phyloP scores from a whole-genome alignment of 2,888 invertebrate genomes.

The Volucella bombylans region DNA sequence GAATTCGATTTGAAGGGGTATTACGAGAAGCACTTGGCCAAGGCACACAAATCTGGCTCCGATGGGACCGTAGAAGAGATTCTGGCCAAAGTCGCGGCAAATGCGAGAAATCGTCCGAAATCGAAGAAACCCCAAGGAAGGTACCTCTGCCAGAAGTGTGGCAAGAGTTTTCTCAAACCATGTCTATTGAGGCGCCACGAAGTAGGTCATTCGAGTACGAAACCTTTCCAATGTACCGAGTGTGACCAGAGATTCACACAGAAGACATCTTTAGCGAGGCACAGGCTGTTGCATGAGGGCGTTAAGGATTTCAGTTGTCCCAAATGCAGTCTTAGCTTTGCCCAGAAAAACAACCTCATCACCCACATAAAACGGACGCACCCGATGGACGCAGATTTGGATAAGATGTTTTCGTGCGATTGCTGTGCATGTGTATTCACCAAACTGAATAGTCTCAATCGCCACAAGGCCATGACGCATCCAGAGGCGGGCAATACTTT shows the following conservation, averaged over 20 bases:
- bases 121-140: slow-evolving; percentile 41
- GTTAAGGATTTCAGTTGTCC: slow-evolving; percentile 74
- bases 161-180: slow-evolving; percentile 76
- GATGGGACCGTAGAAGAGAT: slow-evolving; percentile 60
- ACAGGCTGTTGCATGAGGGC: slow-evolving; percentile 74
- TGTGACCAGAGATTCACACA: slow-evolving; percentile 76
- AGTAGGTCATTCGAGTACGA: slow-evolving; percentile 75
- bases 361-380: slow-evolving; percentile 70
- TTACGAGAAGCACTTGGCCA: slow-evolving; percentile 56
- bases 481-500: slow-evolving; percentile 13
- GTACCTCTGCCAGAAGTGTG: slow-evolving; percentile 69
- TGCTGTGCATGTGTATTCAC: slow-evolving; percentile 74
- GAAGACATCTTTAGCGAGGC: slow-evolving; percentile 76
- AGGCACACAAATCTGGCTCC: slow-evolving; percentile 52
- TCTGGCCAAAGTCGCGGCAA: slow-evolving; percentile 37
- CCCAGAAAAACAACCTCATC: slow-evolving; percentile 72
- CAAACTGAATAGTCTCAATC: slow-evolving; percentile 74
- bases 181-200: slow-evolving; percentile 75
- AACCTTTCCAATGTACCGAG: slow-evolving; percentile 75
- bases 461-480: slow-evolving; percentile 74
- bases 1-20: slow-evolving; percentile 62
- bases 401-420: slow-evolving; percentile 69
- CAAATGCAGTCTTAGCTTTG: slow-evolving; percentile 74
- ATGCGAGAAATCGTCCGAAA: slow-evolving; percentile 46
- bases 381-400: slow-evolving; percentile 34